Base-by-base conservation (phyloP, 2,888 invertebrate genomes). In the Nemurella pictetii region DNA sequence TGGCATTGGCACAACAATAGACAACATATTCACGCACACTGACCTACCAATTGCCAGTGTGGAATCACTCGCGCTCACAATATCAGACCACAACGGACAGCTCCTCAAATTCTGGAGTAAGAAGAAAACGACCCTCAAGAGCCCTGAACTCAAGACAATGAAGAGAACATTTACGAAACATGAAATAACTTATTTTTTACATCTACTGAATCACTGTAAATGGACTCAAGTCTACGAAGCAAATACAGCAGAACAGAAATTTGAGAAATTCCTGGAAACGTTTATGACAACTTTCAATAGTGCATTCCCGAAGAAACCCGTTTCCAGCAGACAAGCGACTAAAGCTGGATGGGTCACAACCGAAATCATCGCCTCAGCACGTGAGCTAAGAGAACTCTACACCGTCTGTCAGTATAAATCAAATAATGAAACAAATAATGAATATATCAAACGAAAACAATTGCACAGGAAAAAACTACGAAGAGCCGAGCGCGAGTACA, bases 241-340 rank as follows among this genome's bases (percentile, higher is more conserved):
- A 55, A 55, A 55, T 20, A 55, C 55, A 55, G 55, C 20, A 55
- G 55, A 20, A 55, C 9, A 7, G 9, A 55, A 12, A 55, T 55
- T 55, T 55, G 55, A 12, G 12, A 55, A 20, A 0, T 80, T 80
- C 9, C 29, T 80, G 5, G 29, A 29, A 26, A 29, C 5, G 20
- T 80, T 80, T n/a, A 28, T 80, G 80, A 7, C 12, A n/a, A 20
- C 26, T 80, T 9, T 80, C 29, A 29, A 80, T 32, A 29, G 28
- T 30, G 80, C 80, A 27, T 80, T 80, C 80, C 80, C 80, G 7
- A 80, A 80, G 29, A 80, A 29, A 27, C 5, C n/a, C n/a, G n/a
- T 80, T 30, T 9, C 3, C 5, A 5, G 25, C 5, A 77, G 77
- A 27, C 26, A 26, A 77, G 26, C 26, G 7, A 77, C 12, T 3